phyloP scores from a whole-genome alignment of 2,888 invertebrate genomes.

The Yponomeuta cagnagella region DNA sequence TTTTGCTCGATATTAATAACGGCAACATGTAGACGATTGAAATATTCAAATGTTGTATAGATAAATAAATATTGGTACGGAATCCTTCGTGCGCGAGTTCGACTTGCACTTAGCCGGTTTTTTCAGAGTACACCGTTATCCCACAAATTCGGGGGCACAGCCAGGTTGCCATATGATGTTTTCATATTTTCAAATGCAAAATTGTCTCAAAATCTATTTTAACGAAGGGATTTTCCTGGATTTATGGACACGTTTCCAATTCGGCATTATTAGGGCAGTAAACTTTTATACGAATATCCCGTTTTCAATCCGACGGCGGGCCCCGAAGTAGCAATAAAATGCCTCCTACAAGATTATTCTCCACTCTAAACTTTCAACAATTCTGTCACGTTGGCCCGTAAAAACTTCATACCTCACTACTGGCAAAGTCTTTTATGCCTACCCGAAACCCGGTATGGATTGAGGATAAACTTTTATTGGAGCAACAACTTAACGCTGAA shows the following conservation, averaged over 20 bases:
- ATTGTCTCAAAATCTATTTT: too few species aligned
- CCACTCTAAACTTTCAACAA: slow-evolving; percentile 11
- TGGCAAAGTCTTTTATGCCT: slow-evolving; percentile 13
- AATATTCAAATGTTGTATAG: too few species aligned
- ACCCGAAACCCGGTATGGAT: slow-evolving; percentile 31
- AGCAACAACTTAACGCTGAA: slow-evolving; percentile 52
- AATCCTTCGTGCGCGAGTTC: too few species aligned
- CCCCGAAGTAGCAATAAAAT: slow-evolving; percentile 10
- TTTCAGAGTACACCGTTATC: too few species aligned
- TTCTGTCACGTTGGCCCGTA: slow-evolving; percentile 7
- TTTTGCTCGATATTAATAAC: too few species aligned
- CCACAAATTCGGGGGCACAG: too few species aligned
- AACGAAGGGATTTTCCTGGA: background rate
- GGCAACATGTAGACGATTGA: too few species aligned
- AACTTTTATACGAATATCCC: slow-evolving; percentile 1
- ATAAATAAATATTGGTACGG: too few species aligned
- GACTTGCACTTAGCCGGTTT: too few species aligned
- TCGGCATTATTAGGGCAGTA: background rate
- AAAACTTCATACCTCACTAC: slow-evolving; percentile 10
- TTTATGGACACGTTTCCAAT: background rate
- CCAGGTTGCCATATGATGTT: too few species aligned
- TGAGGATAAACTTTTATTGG: slow-evolving; percentile 61
- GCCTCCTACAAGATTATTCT: slow-evolving; percentile 1
- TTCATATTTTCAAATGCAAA: too few species aligned
- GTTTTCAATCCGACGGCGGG: background rate